Evolutionary conservation across 2,888 invertebrate species (phyloP).

Genomic region (Trilocha varians): DNA sequence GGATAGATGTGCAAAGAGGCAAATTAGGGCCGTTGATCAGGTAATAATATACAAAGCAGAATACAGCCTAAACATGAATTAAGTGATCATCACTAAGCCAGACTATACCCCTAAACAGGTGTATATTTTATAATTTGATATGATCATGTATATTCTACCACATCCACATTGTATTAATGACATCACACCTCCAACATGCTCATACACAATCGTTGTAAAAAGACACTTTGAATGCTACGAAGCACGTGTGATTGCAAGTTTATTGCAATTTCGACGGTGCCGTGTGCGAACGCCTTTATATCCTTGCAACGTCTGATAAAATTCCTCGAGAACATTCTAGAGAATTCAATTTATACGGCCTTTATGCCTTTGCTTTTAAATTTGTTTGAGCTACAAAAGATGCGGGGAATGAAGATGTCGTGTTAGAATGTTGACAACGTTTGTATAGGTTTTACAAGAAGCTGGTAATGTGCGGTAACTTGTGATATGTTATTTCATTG

Average conservation of each 20-base stretch:
- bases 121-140: no score
- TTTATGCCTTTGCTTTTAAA: slow-evolving; percentile 12
- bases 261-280: slow-evolving; percentile 46
- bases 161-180: no score
- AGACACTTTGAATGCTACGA: slow-evolving; percentile 41
- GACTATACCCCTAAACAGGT: no score
- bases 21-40: no score
- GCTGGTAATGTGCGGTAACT: no score
- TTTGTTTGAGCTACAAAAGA: slow-evolving; percentile 5
- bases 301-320: slow-evolving; percentile 18
- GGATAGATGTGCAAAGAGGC: no score
- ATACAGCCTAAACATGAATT: no score
- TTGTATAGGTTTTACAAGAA: no score
- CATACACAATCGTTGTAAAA: slow-evolving; percentile 28
- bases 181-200: slow-evolving; percentile 7
- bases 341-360: slow-evolving; percentile 27
- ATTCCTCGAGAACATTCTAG: slow-evolving; percentile 24
- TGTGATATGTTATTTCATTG: no score
- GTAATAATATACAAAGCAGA: no score
- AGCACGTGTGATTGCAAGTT: slow-evolving; percentile 54
- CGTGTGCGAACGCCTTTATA: slow-evolving; percentile 15
- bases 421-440: no score
- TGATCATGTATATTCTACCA: slow-evolving; percentile 10
- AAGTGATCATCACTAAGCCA: no score
- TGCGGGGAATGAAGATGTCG: not conserved